phyloP scores from a whole-genome alignment of 1,140 invertebrate genomes.

The Hermetia illucens region DNA sequence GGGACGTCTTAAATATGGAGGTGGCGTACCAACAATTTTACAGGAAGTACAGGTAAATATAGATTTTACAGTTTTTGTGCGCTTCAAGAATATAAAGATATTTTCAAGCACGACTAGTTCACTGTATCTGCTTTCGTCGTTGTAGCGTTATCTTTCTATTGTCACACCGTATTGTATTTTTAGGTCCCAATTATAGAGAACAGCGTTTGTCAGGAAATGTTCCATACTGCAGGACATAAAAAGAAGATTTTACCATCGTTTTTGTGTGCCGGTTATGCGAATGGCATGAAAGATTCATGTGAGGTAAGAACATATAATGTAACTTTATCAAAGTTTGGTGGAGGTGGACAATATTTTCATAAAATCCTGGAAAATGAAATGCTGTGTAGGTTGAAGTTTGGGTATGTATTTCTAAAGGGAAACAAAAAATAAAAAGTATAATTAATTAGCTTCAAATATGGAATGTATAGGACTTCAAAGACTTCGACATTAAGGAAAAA shows the following conservation, averaged over 20 bases:
- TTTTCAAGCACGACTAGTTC: neutral
- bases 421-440: too few species aligned
- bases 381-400: too few species aligned
- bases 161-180: conserved; percentile 6
- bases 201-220: conserved; percentile 85
- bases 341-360: too few species aligned
- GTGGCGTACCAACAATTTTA: conserved; percentile 72
- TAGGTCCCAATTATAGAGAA: conserved; percentile 83
- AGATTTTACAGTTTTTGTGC: too few species aligned
- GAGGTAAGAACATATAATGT: conserved; percentile 47
- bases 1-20: conserved; percentile 57
- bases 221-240: conserved; percentile 71
- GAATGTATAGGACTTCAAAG: too few species aligned
- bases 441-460: too few species aligned
- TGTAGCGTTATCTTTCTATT: neutral
- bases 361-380: too few species aligned
- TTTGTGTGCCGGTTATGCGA: conserved; percentile 86
- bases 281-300: conserved; percentile 85
- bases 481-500: too few species aligned
- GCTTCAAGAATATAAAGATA: neutral
- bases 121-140: too few species aligned
- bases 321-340: too few species aligned
- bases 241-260: conserved; percentile 81
- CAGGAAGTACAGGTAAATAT: conserved; percentile 70
- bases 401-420: too few species aligned